Evolutionary conservation across 2,888 invertebrate species (phyloP).

Genomic region (Apeira syringaria): DNA sequence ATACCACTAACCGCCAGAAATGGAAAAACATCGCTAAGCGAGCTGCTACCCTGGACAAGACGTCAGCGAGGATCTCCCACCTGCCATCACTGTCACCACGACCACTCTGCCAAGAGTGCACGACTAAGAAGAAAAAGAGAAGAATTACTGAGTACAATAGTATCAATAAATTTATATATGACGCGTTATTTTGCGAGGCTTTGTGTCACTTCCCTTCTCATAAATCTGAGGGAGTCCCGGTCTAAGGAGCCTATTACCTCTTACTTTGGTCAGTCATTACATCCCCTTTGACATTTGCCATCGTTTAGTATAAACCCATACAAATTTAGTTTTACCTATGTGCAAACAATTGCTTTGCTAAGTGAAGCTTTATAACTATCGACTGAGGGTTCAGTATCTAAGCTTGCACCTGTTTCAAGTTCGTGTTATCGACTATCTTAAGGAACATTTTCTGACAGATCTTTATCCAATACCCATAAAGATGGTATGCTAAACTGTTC

Average conservation of each 20-base stretch:
- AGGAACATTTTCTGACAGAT: conserved; percentile 41
- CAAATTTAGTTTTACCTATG: conserved; percentile 23
- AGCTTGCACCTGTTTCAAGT: conserved; percentile 10
- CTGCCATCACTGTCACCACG: too few relatives aligned
- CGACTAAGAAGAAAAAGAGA: too few relatives aligned
- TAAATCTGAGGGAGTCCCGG: conserved; percentile 48
- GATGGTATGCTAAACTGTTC: conserved; percentile 38
- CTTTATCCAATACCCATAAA: conserved; percentile 46
- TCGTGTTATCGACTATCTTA: conserved; percentile 25
- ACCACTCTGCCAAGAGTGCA: too few relatives aligned
- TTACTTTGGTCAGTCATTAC: conserved; percentile 49
- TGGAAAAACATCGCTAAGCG: too few relatives aligned
- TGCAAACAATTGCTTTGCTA: conserved; percentile 5
- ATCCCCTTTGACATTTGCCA: conserved; percentile 48
- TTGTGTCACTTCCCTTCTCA: conserved; percentile 49
- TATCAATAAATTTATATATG: conserved; percentile 29
- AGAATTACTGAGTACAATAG: too few relatives aligned
- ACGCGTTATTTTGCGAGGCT: conserved; percentile 37
- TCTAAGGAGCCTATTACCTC: conserved; percentile 39
- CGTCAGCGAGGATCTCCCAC: too few relatives aligned
- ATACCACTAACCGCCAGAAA: too few relatives aligned
- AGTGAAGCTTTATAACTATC: conserved; percentile 24
- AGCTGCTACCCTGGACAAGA: too few relatives aligned
- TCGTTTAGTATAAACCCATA: conserved; percentile 41
- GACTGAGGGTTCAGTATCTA: conserved; percentile 17